Base-by-base conservation (phyloP, 2,113 vertebrate genomes). In the Oncorhynchus mykiss region DNA sequence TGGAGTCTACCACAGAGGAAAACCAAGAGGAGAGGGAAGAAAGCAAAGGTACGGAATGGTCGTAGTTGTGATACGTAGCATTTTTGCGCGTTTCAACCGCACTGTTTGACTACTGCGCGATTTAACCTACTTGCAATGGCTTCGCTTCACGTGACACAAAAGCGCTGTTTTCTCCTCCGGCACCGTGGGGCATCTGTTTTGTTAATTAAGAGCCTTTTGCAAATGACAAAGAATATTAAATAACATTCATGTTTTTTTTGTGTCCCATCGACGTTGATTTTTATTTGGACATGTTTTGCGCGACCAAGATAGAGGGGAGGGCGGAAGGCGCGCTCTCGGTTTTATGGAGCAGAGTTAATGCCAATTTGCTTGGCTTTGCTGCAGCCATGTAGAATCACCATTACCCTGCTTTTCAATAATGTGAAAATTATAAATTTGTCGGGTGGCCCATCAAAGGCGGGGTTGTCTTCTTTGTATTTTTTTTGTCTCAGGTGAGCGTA, bases 1-100 rank as follows among this genome's bases (percentile, higher is more conserved):
- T 97, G 96, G 97, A 98, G 95, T 94, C 96, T 93, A 95, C 93
- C 92, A 92, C 95, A 25, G 96, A 97, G 92, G 97, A 98, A 93
- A 96, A 93, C 85, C 94, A 95, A 81, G 97, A 98, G 87, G 96
- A 97, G 94, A 96, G 95, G 85, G 96, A 96, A 91, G 97, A 98
- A 89, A 97, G 95, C 94, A 98, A 97, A 99, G 97, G 97, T 98
- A 96, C 88, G 78, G 72, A 2, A 27, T 11, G 24, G 49, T 11
- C 3, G 9, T 49, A 5, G 18, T 24, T 57, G 79, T 71, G 51
- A 66, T 66, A 72, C 76, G 70, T 73, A 72, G 68, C 73, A 11
- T 83, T 39, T 67, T 91, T 91, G 68, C 75, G 13, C 81, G 31
- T 67, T 91, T 91, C 92, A 86, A 86, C 84, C 80, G 90, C 81